A percentile compares a stretch with the other conserved stretches of the same genome.
phyloP scores from a whole-genome alignment of 1,140 invertebrate species.

The Chionoecetes opilio region DNA sequence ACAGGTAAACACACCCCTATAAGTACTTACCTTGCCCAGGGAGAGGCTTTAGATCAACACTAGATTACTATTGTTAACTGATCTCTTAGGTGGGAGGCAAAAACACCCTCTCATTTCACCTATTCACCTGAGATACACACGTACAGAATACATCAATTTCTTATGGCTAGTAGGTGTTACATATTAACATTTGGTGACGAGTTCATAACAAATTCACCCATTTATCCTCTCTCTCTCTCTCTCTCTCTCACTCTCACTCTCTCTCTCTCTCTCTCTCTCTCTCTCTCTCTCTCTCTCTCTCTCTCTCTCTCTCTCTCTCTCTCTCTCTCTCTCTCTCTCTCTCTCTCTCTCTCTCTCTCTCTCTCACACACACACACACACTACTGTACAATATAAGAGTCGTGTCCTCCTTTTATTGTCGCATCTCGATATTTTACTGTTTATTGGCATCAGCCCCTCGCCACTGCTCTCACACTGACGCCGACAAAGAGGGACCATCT shows the following conservation, averaged over 20 bases:
- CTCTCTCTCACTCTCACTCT: too few species aligned
- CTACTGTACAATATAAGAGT: neutral
- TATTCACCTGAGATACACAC: neutral
- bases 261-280: too few species aligned
- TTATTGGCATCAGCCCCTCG: conserved; percentile 2
- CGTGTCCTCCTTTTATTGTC: neutral
- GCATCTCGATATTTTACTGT: neutral
- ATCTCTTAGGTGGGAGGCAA: neutral
- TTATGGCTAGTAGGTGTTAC: too few species aligned
- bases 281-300: too few species aligned
- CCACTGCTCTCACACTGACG: neutral
- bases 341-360: too few species aligned
- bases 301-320: too few species aligned
- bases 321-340: too few species aligned
- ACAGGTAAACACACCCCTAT: conserved; percentile 3
- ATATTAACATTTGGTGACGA: too few species aligned
- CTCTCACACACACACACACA: neutral
- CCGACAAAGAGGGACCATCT: conserved; percentile 1
- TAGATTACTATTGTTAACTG: neutral
- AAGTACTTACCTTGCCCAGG: neutral
- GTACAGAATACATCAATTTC: too few species aligned
- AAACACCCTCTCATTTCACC: neutral
- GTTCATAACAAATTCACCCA: too few species aligned
- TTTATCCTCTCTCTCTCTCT: too few species aligned
- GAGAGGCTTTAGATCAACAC: neutral